Evolutionary conservation across 2,797 vertebrate species (phyloP).

Genomic region (Kryptolebias ocellatus): DNA sequence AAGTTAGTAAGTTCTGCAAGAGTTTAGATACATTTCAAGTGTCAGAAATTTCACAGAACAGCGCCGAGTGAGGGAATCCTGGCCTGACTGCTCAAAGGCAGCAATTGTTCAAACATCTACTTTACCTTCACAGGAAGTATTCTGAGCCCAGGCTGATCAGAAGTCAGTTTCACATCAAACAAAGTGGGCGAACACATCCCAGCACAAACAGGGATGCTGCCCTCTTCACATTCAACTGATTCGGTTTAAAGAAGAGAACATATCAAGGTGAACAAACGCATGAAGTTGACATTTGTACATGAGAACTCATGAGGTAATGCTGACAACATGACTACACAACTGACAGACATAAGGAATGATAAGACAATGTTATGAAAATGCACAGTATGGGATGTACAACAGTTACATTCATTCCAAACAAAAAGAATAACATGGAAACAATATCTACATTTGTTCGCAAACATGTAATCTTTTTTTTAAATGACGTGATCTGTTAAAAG

Average conservation of each 20-base stretch:
- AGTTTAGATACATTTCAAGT: conserved; percentile 77
- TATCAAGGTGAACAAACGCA: conserved; percentile 56
- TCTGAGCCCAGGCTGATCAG: conserved; percentile 57
- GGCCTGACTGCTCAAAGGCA: conserved; percentile 38
- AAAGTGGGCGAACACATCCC: conserved; percentile 40
- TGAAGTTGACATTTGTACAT: conserved; percentile 63
- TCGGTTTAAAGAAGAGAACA: conserved; percentile 51
- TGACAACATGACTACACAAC: conserved; percentile 58
- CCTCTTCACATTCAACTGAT: conserved; percentile 76
- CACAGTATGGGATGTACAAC: conserved; percentile 69
- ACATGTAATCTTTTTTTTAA: conserved; percentile 62
- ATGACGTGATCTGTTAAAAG: conserved; percentile 60
- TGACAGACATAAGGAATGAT: conserved; percentile 72
- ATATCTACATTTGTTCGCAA: conserved; percentile 69
- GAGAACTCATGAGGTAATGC: conserved; percentile 60
- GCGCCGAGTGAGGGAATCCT: conserved; percentile 45
- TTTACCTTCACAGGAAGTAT: conserved; percentile 57
- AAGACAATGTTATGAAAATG: conserved; percentile 62
- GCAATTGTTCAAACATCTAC: conserved; percentile 58
- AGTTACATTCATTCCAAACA: conserved; percentile 73
- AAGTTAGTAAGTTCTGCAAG: conserved; percentile 54
- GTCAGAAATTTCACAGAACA: conserved; percentile 69
- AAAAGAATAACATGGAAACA: conserved; percentile 38
- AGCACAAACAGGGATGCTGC: conserved; percentile 50
- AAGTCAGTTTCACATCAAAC: conserved; percentile 58